phyloP scores from a whole-genome alignment of 2,888 invertebrate genomes.

The Thumatha senex region DNA sequence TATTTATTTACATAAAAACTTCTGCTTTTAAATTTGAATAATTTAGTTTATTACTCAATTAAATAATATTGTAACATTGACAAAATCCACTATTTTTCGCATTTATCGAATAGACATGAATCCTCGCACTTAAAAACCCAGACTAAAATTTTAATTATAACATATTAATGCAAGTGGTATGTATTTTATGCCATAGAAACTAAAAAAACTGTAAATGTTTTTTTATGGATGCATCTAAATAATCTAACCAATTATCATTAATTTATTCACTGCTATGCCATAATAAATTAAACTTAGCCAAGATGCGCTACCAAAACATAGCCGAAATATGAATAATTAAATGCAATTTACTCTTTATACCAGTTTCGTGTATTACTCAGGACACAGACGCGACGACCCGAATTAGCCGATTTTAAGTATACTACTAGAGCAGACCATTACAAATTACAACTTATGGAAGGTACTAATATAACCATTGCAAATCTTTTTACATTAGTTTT shows the following conservation, averaged over 20 bases:
- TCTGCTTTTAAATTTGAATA: too few relatives aligned
- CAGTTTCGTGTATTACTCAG: slow-evolving; percentile 16
- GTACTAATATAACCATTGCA: background rate
- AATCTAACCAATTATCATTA: slow-evolving; percentile 2
- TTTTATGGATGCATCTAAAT: background rate
- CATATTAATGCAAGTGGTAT: too few relatives aligned
- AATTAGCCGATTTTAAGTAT: slow-evolving; percentile 1
- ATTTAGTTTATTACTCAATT: too few relatives aligned
- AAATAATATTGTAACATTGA: too few relatives aligned
- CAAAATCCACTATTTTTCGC: too few relatives aligned
- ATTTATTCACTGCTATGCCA: slow-evolving; percentile 6
- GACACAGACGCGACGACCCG: slow-evolving; percentile 10
- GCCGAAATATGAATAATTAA: slow-evolving; percentile 22
- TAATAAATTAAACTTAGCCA: slow-evolving; percentile 13
- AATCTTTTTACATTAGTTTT: too few relatives aligned
- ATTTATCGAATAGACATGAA: too few relatives aligned
- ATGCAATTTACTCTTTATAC: slow-evolving; percentile 18
- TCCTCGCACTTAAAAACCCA: too few relatives aligned
- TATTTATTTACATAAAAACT: too few relatives aligned
- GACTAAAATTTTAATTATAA: too few relatives aligned
- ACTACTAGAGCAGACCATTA: background rate
- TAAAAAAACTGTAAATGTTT: slow-evolving; percentile 1
- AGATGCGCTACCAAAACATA: slow-evolving; percentile 29
- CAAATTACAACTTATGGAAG: background rate
- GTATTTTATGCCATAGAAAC: too few relatives aligned